Evolutionary conservation across 2,797 vertebrate genomes (phyloP), one percentile per base, ranked within the genome.

Genomic region (Anguilla marmorata): DNA sequence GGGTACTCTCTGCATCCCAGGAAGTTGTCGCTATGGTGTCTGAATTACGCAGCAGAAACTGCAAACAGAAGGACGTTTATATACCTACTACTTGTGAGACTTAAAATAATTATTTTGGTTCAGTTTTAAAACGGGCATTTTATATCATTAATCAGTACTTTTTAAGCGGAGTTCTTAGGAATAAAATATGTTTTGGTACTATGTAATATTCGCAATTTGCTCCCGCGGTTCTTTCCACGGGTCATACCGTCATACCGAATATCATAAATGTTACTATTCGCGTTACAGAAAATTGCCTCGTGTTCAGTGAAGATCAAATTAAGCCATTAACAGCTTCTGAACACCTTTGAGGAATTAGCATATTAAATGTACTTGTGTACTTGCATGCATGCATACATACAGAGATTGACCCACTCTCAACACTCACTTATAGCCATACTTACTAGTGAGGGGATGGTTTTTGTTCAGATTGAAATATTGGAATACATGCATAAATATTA

Each of bases 1-100:
- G 87, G 84, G 87, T 79, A 89, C 91, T 91, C 52, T 90, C 89
- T 92, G 90, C 87, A 92, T 91, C 80, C 88, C 89, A 89, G 88
- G 89, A 92, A 91, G 89, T 90, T 86, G 92, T 91, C 92, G 90
- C 90, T 88, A 82, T 48, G 79, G 45, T 82, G 19, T 79, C 74
- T 82, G 79, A 82, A 82, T 82, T 82, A 82, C 79, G 79, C 79
- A 82, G 79, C 41, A 24, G 16, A 82, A 45, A 84, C 83, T 54
- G 27, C 48, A 33, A n/a, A 9, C n/a, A 52, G 50, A 56, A 50
- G 27, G 50, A 58, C 27, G 83, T 56, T 37, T 21, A 79, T 79
- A 79, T 41, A 72, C 11, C 16, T 21, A 79, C 16, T 41, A 79
- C 74, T 69, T 27, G 63, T 69, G 63, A 69, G 63, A 69, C n/a